Percentiles rank a stretch among this genome's conserved stretches.
Evolutionary conservation across 2,888 invertebrate species (phyloP).

Genomic region (Pandemis heparana): DNA sequence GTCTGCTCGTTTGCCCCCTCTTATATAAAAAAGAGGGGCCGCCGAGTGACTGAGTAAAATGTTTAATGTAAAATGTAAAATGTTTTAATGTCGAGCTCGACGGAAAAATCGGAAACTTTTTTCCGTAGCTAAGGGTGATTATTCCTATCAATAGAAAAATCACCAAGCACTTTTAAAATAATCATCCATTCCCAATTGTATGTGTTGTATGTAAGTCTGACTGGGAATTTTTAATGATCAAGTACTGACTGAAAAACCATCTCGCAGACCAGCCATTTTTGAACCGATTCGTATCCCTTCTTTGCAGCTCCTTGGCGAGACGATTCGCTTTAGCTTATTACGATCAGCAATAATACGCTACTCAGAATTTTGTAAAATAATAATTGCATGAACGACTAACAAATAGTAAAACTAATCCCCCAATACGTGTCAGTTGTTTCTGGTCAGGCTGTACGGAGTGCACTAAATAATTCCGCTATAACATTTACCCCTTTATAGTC

Average conservation of each 20-base stretch:
- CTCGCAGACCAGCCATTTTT: background rate
- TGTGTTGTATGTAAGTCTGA: slow-evolving; percentile 3
- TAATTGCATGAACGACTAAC: background rate
- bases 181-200: no score
- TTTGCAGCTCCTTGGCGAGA: background rate
- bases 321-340: background rate
- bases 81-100: no score
- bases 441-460: slow-evolving; percentile 67
- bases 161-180: no score
- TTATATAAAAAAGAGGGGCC: no score
- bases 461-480: slow-evolving; percentile 44
- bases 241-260: background rate
- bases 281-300: background rate
- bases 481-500: slow-evolving; percentile 81
- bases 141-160: no score
- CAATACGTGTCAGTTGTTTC: background rate
- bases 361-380: background rate
- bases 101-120: no score
- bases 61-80: no score
- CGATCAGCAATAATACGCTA: background rate
- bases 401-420: no score
- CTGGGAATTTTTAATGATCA: background rate
- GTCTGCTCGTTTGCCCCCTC: no score
- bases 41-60: no score
- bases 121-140: no score